Base-by-base conservation (phyloP, 2,113 vertebrate species). In the Phrynosoma blainvillii region DNA sequence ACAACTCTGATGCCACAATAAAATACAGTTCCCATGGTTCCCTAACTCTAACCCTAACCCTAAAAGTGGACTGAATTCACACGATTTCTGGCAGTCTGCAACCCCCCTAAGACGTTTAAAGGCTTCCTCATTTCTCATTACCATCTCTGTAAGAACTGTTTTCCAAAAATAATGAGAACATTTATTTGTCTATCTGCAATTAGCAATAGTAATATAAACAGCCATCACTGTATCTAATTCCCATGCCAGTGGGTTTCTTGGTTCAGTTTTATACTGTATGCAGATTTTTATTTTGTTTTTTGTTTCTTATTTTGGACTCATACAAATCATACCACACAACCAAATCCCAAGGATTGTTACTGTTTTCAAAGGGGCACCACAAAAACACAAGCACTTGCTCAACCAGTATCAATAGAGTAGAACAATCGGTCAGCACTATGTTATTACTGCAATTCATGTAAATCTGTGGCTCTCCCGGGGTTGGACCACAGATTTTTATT, bases 251-350 rank as follows among this genome's bases (percentile, higher is more conserved):
- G 36, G 32, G 9, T 85, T 86, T n/a, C 62, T 32, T 78, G 14
- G 36, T 36, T 65, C 23, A 76, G 21, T 56, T 54, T 59, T 25
- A 16, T 13, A 36, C 12, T 66, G 36, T 52, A 40, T 66, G 21
- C 32, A 76, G 4, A 27, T 85, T 77, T 85, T 54, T 32, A 74
- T 40, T 77, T 40, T 9, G 62, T 77, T 77, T 12, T 76, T 76
- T 66, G 27, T 66, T 77, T 62, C 59, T 85, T 47, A n/a, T 25
- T 5, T 3, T 42, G n/a, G 0, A 0, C 0, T 81, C 77, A 84
- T 84, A 62, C 68, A 23, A 0, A 59, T 2, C 82, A 27, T 36
- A 89, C 52, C 30, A 23, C 59, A 25, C 0, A 36, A 87, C 52
- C 40, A 88, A 30, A 59, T 25, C 32, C 5, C 47, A 42, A 40